Evolutionary conservation across 2,888 invertebrate genomes (phyloP).

Genomic region (Troilus luridus): DNA sequence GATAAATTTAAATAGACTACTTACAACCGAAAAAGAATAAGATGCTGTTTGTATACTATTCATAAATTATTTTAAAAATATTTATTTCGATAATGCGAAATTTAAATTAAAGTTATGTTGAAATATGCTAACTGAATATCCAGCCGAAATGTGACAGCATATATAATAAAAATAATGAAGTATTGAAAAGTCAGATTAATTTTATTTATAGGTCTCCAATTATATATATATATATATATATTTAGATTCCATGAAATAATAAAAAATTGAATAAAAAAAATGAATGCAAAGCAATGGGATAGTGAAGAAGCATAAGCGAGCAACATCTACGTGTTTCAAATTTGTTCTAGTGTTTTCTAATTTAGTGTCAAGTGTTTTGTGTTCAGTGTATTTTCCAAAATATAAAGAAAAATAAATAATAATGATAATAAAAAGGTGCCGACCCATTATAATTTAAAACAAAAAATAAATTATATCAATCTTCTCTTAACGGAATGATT

Average conservation of each 20-base stretch:
- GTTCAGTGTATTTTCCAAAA: conserved; percentile 35
- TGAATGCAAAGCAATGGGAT: background rate
- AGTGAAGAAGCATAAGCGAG: background rate
- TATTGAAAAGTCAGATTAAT: background rate
- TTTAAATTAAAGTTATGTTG: no score
- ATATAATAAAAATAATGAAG: background rate
- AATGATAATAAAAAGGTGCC: background rate
- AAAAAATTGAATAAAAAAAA: background rate
- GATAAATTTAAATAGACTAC: no score
- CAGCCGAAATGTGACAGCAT: background rate
- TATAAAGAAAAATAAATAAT: conserved; percentile 43
- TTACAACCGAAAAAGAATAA: no score
- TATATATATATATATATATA: no score
- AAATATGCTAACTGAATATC: no score
- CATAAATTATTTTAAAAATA: no score
- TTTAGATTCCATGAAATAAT: background rate
- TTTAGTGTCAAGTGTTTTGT: conserved; percentile 47
- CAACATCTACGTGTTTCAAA: conserved; percentile 16
- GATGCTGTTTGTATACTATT: no score
- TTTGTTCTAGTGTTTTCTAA: conserved; percentile 52
- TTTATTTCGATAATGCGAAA: no score
- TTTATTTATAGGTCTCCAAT: background rate
- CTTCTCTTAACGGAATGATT: background rate
- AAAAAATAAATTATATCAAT: background rate
- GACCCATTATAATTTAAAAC: background rate